Evolutionary conservation across 2,113 vertebrate genomes (phyloP), one percentile per base, ranked within the genome.

Genomic region (Gracilinanus agilis): DNA sequence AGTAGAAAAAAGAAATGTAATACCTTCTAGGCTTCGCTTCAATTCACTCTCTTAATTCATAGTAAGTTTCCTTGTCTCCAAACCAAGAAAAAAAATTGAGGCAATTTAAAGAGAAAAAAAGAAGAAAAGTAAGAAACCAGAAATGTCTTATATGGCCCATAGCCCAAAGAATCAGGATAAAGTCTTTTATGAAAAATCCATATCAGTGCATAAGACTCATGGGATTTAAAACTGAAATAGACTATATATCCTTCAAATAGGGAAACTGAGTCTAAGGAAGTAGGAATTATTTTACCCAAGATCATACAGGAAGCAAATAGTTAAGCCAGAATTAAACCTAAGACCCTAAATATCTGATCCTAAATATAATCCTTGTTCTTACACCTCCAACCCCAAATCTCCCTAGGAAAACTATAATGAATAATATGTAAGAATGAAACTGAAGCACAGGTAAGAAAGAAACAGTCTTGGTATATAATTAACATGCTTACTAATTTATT

Each of bases 21-120:
- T 12, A 54, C 88, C 61, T 56, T 55, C 49, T 89, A 90, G 94
- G 90, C 40, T 94, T 96, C 44, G 56, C 44, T 96, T 92, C 92
- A 92, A 40, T 94, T 95, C 93, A 93, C 56, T 44, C 34, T 95
- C n/a, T 95, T 90, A 90, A 95, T 94, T 96, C 94, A 93, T 19
- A 67, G 83, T 55, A 89, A 92, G 44, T 90, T 12, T 89, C 44
- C 53, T 34, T 88, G 23, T 90, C 90, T 44, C 4, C 9, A 55
- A 25, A 83, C n/a, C n/a, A 83, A 83, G 67, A 83, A 83, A 83
- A 49, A 83, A 83, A 83, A 83, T 83, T 83, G 67, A 83, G 40
- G 67, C 67, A 83, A 83, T 83, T 83, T 83, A 83, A 83, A 83
- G 67, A 40, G 19, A 83, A 83, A 67, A 83, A 75, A n/a, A 40